A percentile compares a stretch with the other conserved stretches of the same genome.
Conservation (phyloP, 2,888 invertebrate species). For the Mimumesa dahlbomi region DNA sequence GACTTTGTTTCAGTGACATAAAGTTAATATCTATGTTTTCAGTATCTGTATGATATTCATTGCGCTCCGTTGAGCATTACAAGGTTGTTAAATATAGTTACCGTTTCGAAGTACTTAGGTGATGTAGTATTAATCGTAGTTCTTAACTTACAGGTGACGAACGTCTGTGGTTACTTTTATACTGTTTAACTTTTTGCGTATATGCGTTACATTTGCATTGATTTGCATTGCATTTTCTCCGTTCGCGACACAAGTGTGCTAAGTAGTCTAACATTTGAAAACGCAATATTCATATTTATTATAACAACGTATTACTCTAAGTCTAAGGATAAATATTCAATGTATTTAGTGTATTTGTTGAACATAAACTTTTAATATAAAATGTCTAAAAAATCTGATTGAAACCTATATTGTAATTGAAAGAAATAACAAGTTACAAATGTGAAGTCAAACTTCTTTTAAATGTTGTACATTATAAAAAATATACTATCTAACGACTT, state of each 20-base stretch:
- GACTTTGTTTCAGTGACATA: slow-evolving; percentile 26
- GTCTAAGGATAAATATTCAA: slow-evolving; percentile 26
- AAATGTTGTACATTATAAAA: neutral
- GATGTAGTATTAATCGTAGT: slow-evolving; percentile 56
- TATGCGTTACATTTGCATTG: slow-evolving; percentile 24
- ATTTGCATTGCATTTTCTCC: slow-evolving; percentile 29
- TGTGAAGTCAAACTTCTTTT: too few relatives aligned
- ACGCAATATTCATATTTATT: slow-evolving; percentile 84
- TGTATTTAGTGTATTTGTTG: slow-evolving; percentile 56
- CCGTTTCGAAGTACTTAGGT: slow-evolving; percentile 59
- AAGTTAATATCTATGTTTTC: slow-evolving; percentile 32
- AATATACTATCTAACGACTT: too few relatives aligned
- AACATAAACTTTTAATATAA: slow-evolving; percentile 56
- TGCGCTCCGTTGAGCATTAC: slow-evolving; percentile 48
- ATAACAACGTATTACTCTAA: slow-evolving; percentile 83
- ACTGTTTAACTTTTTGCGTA: slow-evolving; percentile 31
- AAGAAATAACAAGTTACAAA: too few relatives aligned
- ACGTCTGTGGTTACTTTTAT: slow-evolving; percentile 44
- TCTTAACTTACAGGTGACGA: slow-evolving; percentile 31
- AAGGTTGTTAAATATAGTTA: slow-evolving; percentile 59
- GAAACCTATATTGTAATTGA: neutral
- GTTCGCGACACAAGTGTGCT: slow-evolving; percentile 18
- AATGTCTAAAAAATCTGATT: slow-evolving; percentile 18
- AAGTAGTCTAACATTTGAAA: slow-evolving; percentile 83
- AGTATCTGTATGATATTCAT: slow-evolving; percentile 43